Evolutionary conservation across 2,888 invertebrate species (phyloP).

Genomic region (Sinotaia quadrata): DNA sequence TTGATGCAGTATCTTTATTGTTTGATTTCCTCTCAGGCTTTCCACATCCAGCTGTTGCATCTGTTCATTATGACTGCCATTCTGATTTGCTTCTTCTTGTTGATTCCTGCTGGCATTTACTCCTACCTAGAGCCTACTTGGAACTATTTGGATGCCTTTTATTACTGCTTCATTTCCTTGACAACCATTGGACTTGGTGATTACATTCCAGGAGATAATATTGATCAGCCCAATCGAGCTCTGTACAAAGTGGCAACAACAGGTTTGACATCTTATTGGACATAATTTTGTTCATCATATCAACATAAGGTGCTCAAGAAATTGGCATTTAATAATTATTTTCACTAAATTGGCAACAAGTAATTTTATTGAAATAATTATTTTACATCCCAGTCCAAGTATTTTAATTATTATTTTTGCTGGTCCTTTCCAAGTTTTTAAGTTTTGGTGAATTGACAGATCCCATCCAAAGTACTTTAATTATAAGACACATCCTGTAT

Average conservation of each 20-base stretch:
- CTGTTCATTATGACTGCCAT: constrained; percentile 77
- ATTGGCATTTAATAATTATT: too few relatives aligned
- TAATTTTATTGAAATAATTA: too few relatives aligned
- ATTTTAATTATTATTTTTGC: too few relatives aligned
- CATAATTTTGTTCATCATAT: too few relatives aligned
- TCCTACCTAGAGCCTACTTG: constrained; percentile 84
- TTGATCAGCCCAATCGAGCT: constrained; percentile 83
- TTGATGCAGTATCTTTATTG: too few relatives aligned
- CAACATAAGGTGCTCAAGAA: too few relatives aligned
- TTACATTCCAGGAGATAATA: constrained; percentile 85
- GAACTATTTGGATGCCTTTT: constrained; percentile 89
- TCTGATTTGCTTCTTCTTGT: constrained; percentile 78
- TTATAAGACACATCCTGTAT: too few relatives aligned
- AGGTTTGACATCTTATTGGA: constrained; percentile 74
- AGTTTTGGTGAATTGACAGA: too few relatives aligned
- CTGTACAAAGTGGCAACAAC: constrained; percentile 88
- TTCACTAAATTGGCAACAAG: too few relatives aligned
- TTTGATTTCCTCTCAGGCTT: constrained; percentile 41
- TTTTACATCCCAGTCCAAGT: too few relatives aligned
- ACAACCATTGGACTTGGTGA: constrained; percentile 91
- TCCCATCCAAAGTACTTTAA: too few relatives aligned
- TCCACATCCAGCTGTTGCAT: constrained; percentile 82
- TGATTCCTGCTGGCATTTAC: constrained; percentile 84
- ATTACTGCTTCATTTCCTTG: constrained; percentile 91
- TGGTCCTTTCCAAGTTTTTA: too few relatives aligned